phyloP scores from a whole-genome alignment of 2,113 vertebrate species.

The Procavia capensis region DNA sequence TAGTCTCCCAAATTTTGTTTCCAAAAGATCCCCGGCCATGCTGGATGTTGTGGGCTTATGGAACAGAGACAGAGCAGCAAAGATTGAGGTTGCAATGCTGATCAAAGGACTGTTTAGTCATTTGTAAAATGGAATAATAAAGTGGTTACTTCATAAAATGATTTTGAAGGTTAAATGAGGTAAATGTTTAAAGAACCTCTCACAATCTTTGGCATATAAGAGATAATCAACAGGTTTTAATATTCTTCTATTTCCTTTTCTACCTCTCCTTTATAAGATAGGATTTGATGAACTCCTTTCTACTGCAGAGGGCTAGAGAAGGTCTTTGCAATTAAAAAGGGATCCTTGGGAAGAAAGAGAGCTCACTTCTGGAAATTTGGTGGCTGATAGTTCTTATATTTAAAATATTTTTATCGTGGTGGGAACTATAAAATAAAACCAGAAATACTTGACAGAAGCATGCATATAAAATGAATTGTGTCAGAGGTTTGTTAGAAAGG shows the following conservation, averaged over 20 bases:
- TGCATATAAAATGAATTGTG: slow-evolving; percentile 64
- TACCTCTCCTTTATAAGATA: not conserved
- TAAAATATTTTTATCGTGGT: slow-evolving; percentile 47
- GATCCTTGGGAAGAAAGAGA: not conserved
- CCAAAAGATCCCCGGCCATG: not conserved
- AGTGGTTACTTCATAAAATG: not conserved
- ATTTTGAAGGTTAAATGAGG: not conserved
- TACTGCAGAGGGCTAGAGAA: not conserved
- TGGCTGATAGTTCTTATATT: not conserved
- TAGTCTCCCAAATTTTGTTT: not conserved
- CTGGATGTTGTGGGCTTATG: not conserved
- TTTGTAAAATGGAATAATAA: not conserved
- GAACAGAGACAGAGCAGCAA: not conserved
- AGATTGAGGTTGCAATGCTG: not conserved
- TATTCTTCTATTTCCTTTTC: not conserved
- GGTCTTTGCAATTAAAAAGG: not conserved
- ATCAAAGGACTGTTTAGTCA: not conserved
- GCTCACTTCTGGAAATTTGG: not conserved
- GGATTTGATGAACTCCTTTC: not conserved
- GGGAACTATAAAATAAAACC: slow-evolving; percentile 36
- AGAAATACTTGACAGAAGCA: slow-evolving; percentile 62
- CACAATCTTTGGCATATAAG: not conserved
- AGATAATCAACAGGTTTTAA: not conserved
- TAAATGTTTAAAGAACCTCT: not conserved
- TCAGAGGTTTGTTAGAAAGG: slow-evolving; percentile 50